Conservation (phyloP, 1,140 invertebrate species). For the Drosophila lacertosa region DNA sequence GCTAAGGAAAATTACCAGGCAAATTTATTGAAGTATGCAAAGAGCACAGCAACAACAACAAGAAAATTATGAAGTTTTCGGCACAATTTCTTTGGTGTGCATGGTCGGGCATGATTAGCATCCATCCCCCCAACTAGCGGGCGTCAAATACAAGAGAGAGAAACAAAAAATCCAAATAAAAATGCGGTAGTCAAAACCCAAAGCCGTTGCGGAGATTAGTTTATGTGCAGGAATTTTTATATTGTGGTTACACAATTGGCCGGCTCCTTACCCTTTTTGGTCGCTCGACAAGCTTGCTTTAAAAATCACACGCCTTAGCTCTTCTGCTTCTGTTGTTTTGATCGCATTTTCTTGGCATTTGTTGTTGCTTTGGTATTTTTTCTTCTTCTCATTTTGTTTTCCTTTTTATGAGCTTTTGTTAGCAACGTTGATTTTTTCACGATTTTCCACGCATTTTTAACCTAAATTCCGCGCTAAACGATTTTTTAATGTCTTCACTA, state of each 20-base stretch:
- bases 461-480: constrained; percentile 79
- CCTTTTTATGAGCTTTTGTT: constrained; percentile 32
- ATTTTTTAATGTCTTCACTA: constrained; percentile 83
- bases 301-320: constrained; percentile 72
- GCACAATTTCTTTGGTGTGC: constrained; percentile 66
- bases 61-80: constrained; percentile 65
- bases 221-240: constrained; percentile 81
- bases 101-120: constrained; percentile 50
- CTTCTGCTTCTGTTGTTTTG: constrained; percentile 54
- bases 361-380: neutral
- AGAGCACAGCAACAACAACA: constrained; percentile 14
- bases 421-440: constrained; percentile 51
- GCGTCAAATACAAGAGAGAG: constrained; percentile 52
- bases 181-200: constrained; percentile 58
- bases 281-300: constrained; percentile 20
- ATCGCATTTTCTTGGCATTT: constrained; percentile 24
- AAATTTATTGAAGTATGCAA: constrained; percentile 56
- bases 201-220: constrained; percentile 62
- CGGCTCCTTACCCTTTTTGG: neutral
- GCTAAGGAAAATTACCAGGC: constrained; percentile 42
- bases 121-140: constrained; percentile 45
- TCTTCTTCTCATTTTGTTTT: constrained; percentile 8
- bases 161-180: constrained; percentile 32
- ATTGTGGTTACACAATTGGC: constrained; percentile 75
- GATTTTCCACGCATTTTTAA: constrained; percentile 82